These are phyloP conservation scores for Apomyelois bistriatella DNA, from an alignment of 2,888 invertebrate genomes.

Conservation along the genomic window DNA sequence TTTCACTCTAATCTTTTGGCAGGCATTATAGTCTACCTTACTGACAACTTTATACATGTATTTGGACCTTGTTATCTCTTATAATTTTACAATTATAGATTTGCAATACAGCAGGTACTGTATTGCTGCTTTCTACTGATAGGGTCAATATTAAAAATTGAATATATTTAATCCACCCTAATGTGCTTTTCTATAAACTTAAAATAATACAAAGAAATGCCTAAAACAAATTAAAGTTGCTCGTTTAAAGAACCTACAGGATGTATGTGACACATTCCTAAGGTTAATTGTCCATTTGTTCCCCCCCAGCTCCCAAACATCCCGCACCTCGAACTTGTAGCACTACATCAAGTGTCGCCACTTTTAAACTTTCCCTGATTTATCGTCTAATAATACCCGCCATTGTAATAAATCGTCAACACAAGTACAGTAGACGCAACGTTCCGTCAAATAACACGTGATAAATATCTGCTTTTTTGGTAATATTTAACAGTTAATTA, in stretches of 20 bases:
- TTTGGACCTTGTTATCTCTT: no score
- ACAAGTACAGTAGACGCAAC: slow-evolving; percentile 23
- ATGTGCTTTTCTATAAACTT: no score
- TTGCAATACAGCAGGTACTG: no score
- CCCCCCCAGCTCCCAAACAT: slow-evolving; percentile 33
- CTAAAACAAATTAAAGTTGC: no score
- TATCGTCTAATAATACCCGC: slow-evolving; percentile 49
- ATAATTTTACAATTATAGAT: no score
- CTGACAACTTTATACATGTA: no score
- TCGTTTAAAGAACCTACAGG: not conserved
- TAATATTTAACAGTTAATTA: not conserved
- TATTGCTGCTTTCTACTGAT: no score
- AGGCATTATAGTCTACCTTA: no score
- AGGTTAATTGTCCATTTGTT: slow-evolving; percentile 67
- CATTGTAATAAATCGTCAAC: slow-evolving; percentile 40
- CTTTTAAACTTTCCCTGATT: slow-evolving; percentile 52
- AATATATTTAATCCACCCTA: no score
- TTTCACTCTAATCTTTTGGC: no score
- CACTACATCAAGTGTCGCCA: slow-evolving; percentile 50
- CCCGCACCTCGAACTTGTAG: slow-evolving; percentile 51
- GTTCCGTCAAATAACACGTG: not conserved
- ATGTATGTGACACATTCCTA: slow-evolving; percentile 35
- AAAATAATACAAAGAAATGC: no score
- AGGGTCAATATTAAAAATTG: no score
- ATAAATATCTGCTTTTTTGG: slow-evolving; percentile 8